Evolutionary conservation across 2,797 vertebrate species (phyloP).

Genomic region (Melanotaenia maccullochi): DNA sequence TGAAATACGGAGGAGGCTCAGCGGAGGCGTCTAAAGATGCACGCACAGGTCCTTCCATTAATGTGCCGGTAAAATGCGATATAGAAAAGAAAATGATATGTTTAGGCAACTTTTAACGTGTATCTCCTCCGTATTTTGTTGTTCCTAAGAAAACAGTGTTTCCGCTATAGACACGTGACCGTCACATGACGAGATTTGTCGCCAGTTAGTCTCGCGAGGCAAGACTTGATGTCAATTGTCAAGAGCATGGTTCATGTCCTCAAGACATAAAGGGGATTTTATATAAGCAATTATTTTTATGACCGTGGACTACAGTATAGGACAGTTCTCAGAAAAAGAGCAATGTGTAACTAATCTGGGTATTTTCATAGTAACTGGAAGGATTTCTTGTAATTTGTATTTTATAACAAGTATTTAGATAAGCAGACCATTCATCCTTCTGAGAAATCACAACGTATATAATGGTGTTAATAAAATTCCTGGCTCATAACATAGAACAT

Average conservation of each 20-base stretch:
- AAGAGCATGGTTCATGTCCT: not conserved
- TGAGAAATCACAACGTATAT: not conserved
- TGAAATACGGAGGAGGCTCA: conserved; percentile 67
- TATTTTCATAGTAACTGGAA: not conserved
- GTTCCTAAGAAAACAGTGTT: conserved; percentile 25
- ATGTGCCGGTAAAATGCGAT: not conserved
- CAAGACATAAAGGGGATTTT: not conserved
- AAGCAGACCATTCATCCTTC: not conserved
- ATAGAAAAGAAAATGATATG: not conserved
- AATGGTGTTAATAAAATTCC: not conserved
- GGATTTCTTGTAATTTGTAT: not conserved
- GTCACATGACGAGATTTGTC: conserved; percentile 45
- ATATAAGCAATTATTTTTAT: not conserved
- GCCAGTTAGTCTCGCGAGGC: conserved; percentile 46
- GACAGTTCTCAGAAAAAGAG: not conserved
- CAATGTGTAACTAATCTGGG: not conserved
- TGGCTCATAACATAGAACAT: too few relatives aligned
- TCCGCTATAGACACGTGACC: conserved; percentile 63
- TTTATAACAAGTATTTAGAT: not conserved
- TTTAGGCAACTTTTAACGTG: too few relatives aligned
- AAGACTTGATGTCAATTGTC: not conserved
- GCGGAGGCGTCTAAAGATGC: conserved; percentile 53
- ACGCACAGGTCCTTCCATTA: conserved; percentile 75
- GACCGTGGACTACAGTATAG: too few relatives aligned
- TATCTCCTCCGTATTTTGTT: conserved; percentile 17